Evolutionary conservation across 1,140 invertebrate genomes (phyloP).

Genomic region (Atta texana): DNA sequence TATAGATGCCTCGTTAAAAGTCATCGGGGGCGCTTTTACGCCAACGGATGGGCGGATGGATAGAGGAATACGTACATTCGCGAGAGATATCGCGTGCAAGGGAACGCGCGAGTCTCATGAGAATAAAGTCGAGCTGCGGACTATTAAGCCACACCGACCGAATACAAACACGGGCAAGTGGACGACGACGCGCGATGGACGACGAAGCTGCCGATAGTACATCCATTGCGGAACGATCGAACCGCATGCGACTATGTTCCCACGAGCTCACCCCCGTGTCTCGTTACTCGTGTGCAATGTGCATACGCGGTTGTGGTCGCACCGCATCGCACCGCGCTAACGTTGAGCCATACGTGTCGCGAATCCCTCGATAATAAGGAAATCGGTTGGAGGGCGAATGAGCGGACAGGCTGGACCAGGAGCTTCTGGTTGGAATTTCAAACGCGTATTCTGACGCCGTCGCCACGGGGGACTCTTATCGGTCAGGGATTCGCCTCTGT

Average conservation of each 20-base stretch:
- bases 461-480: constrained; percentile 28
- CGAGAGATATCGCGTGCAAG: constrained; percentile 58
- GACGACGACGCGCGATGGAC: neutral
- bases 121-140: constrained; percentile 49
- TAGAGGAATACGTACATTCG: constrained; percentile 18
- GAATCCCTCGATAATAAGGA: constrained; percentile 60
- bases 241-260: constrained; percentile 58
- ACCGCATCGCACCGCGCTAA: constrained; percentile 23
- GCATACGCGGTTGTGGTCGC: constrained; percentile 55
- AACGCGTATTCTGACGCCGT: constrained; percentile 26
- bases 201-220: constrained; percentile 40
- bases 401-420: neutral
- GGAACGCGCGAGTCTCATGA: constrained; percentile 38
- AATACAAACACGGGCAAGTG: constrained; percentile 29
- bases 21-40: constrained; percentile 57
- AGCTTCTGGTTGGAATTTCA: constrained; percentile 44
- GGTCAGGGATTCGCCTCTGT: neutral
- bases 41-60: neutral
- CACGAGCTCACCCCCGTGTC: constrained; percentile 49
- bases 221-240: constrained; percentile 39
- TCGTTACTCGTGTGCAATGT: constrained; percentile 41
- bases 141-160: constrained; percentile 34
- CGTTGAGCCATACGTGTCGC: constrained; percentile 44
- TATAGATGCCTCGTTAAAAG: constrained; percentile 54
- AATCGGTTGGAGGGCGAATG: constrained; percentile 28